Percentiles rank a stretch among this genome's conserved stretches.
Conservation (phyloP, 2,113 vertebrate species). For the Acinonyx jubatus region DNA sequence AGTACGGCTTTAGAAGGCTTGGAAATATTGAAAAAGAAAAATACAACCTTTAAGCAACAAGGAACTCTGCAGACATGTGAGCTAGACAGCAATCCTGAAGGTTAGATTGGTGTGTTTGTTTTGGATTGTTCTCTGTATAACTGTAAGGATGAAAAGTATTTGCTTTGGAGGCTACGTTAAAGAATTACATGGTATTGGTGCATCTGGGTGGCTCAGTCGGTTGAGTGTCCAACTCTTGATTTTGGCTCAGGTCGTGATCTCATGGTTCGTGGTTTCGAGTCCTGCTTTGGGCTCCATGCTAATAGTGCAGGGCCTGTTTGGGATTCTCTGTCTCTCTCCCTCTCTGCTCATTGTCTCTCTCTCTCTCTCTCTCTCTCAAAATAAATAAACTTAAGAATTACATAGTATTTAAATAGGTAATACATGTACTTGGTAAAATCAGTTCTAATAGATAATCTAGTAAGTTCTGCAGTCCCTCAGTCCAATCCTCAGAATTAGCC, state of each 20-base stretch:
- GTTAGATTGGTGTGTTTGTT: slow-evolving; percentile 75
- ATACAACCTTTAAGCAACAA: neutral
- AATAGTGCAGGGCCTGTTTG: too few relatives aligned
- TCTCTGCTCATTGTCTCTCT: too few relatives aligned
- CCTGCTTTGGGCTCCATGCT: too few relatives aligned
- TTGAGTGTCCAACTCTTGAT: too few relatives aligned
- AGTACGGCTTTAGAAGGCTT: slow-evolving; percentile 85
- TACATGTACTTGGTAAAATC: neutral
- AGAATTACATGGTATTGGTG: neutral
- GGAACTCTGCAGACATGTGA: neutral
- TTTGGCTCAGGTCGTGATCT: too few relatives aligned
- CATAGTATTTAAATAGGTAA: neutral
- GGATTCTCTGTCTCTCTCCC: too few relatives aligned
- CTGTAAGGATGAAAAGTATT: neutral
- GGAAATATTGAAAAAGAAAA: slow-evolving; percentile 72
- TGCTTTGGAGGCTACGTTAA: neutral
- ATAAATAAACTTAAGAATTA: neutral
- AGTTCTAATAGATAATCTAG: neutral
- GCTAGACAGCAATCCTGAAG: slow-evolving; percentile 68
- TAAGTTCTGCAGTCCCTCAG: neutral
- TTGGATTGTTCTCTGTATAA: slow-evolving; percentile 9
- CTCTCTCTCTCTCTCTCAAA: too few relatives aligned
- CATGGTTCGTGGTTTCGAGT: too few relatives aligned
- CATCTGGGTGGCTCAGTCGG: too few relatives aligned
- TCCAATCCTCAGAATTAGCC: neutral